Evolutionary conservation across 2,113 vertebrate genomes (phyloP).

Genomic region (Nibea albiflora): DNA sequence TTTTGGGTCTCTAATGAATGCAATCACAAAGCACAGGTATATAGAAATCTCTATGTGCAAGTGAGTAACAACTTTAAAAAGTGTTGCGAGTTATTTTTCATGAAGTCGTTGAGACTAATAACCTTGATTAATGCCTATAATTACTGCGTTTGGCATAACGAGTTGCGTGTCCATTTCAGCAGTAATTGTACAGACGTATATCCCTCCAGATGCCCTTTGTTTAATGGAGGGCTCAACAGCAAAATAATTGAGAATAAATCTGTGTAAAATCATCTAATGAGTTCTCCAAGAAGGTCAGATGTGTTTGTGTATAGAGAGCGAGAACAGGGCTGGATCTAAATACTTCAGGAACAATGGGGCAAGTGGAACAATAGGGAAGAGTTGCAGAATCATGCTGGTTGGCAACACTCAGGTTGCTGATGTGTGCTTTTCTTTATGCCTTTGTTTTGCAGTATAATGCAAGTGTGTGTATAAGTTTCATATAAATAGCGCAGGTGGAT

Average conservation of each 20-base stretch:
- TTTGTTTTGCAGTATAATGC: slow-evolving; percentile 7
- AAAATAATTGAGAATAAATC: slow-evolving; percentile 11
- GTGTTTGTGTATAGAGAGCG: neutral
- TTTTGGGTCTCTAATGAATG: neutral
- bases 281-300: slow-evolving; percentile 12
- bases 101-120: neutral
- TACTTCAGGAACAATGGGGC: slow-evolving; percentile 14
- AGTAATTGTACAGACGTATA: neutral
- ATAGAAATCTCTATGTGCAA: neutral
- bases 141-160: neutral
- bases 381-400: slow-evolving; percentile 1
- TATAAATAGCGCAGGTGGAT: neutral
- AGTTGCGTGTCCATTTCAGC: neutral
- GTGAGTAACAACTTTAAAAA: neutral
- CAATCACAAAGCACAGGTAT: neutral
- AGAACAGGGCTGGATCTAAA: neutral
- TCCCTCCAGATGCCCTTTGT: neutral
- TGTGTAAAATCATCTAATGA: slow-evolving; percentile 5
- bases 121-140: neutral
- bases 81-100: neutral
- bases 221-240: neutral
- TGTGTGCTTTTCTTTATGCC: slow-evolving; percentile 1
- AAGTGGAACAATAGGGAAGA: slow-evolving; percentile 19
- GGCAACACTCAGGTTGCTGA: slow-evolving; percentile 10
- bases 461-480: neutral